These are phyloP conservation scores for Drosophila nr. fundita DNA, from an alignment of 2,888 invertebrate species.

Conservation along the genomic window DNA sequence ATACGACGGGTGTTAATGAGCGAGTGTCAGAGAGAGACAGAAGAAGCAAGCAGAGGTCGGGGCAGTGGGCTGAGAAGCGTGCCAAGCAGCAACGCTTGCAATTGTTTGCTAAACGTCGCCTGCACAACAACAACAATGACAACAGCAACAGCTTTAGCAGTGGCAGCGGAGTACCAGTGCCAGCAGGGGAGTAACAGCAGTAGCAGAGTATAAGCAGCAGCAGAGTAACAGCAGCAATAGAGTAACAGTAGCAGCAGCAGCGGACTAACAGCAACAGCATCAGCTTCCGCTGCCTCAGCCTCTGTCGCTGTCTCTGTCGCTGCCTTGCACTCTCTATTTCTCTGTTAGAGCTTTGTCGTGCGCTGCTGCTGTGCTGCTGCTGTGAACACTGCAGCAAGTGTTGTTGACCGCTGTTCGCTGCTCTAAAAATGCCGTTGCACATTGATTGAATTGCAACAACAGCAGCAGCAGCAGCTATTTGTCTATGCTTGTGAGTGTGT, in stretches of 20 bases:
- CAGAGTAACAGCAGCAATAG: slow-evolving; percentile 30
- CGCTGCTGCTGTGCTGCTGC: slow-evolving; percentile 62
- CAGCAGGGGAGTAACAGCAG: slow-evolving; percentile 48
- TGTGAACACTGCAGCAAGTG: slow-evolving; percentile 63
- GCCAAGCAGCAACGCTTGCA: slow-evolving; percentile 50
- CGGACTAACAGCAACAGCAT: slow-evolving; percentile 8
- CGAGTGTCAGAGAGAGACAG: slow-evolving; percentile 13
- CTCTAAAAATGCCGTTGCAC: slow-evolving; percentile 73
- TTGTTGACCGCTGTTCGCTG: slow-evolving; percentile 72
- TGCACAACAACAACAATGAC: slow-evolving; percentile 30
- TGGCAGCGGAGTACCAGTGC: not conserved
- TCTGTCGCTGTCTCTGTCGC: slow-evolving; percentile 8
- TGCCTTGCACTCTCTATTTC: slow-evolving; percentile 26
- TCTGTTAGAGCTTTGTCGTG: slow-evolving; percentile 53
- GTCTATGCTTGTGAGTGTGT: slow-evolving; percentile 6
- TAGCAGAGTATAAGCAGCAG: slow-evolving; percentile 30
- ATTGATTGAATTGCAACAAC: slow-evolving; percentile 75
- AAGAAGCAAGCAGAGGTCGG: slow-evolving; percentile 2
- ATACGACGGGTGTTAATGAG: slow-evolving; percentile 42
- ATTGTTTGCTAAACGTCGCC: slow-evolving; percentile 68
- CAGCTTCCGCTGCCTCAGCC: slow-evolving; percentile 39
- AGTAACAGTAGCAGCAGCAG: slow-evolving; percentile 17
- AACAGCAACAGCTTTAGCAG: not conserved
- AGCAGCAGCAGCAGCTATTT: slow-evolving; percentile 26
- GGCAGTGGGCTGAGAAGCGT: slow-evolving; percentile 43